These are phyloP conservation scores for Oryctolagus cuniculus DNA, from an alignment of 2,113 vertebrate genomes.

Conservation along the genomic window mOryCun1.1 NC_091445.1:3063501-3064000, in stretches of 20 bases:
- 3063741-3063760: neutral
- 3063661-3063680: neutral
- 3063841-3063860: neutral
- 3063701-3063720: neutral
- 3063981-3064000: neutral
- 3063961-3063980: neutral
- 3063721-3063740: conserved; percentile 26
- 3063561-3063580: neutral
- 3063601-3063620: neutral
- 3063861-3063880: neutral
- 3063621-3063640: neutral
- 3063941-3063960: neutral
- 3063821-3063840: conserved; percentile 9
- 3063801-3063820: conserved; percentile 9
- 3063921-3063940: neutral
- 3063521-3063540: neutral
- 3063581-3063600: neutral
- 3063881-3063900: neutral
- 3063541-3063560: neutral
- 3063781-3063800: neutral
- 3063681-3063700: neutral
- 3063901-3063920: neutral
- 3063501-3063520: neutral
- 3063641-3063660: neutral
- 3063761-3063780: neutral